These are phyloP conservation scores for Spea hammondii DNA, from an alignment of 2,797 vertebrate genomes.

Conservation along the genomic window DNA sequence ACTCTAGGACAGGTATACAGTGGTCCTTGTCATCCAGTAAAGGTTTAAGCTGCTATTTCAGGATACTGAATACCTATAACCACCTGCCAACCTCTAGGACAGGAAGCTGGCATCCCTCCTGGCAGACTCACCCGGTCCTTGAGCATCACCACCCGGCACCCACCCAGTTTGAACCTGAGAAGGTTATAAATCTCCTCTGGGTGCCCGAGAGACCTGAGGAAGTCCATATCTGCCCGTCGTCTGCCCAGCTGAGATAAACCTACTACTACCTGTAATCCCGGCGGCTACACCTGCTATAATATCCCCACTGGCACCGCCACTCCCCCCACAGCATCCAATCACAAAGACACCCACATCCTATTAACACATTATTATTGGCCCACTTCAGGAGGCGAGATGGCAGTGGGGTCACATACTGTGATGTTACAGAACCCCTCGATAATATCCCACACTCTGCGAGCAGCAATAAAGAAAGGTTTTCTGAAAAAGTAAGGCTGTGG, in stretches of 20 bases:
- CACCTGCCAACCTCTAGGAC: background rate
- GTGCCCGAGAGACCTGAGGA: conserved; percentile 84
- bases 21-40: too few species aligned
- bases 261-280: background rate
- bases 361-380: too few species aligned
- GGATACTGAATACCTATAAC: too few species aligned
- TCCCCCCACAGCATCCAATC: background rate
- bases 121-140: conserved; percentile 82
- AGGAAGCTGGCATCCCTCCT: background rate
- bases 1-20: too few species aligned
- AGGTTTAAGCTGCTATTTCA: too few species aligned
- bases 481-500: too few species aligned
- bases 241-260: background rate
- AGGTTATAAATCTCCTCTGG: conserved; percentile 91
- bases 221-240: conserved; percentile 67
- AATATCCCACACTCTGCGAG: too few species aligned
- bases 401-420: too few species aligned
- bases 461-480: too few species aligned
- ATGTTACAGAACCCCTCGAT: too few species aligned
- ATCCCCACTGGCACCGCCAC: background rate
- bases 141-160: conserved; percentile 74
- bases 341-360: too few species aligned
- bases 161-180: conserved; percentile 85
- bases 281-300: conserved; percentile 58
- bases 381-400: too few species aligned